Evolutionary conservation across 2,113 vertebrate genomes (phyloP).

Genomic region (Xiphophorus maculatus): DNA sequence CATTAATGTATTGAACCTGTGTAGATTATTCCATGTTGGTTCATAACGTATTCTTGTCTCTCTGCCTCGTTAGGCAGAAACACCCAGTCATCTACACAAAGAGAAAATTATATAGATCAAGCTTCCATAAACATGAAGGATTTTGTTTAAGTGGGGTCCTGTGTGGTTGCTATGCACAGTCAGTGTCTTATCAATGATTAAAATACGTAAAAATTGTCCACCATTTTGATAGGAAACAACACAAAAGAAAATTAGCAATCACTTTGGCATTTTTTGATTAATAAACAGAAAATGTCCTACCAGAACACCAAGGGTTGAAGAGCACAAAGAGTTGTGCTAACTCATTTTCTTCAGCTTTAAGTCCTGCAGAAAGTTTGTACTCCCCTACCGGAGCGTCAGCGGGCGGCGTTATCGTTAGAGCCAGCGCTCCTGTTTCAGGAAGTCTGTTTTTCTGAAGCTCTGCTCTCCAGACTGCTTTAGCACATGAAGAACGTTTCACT

Average conservation of each 20-base stretch:
- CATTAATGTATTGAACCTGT: slow-evolving; percentile 74
- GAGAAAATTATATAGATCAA: background rate
- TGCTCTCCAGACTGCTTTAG: slow-evolving; percentile 77
- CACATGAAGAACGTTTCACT: background rate
- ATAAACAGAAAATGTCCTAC: slow-evolving; percentile 57
- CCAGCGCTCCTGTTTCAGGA: slow-evolving; percentile 24
- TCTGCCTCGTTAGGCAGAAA: slow-evolving; percentile 78
- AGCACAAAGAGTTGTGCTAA: slow-evolving; percentile 79
- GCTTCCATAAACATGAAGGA: no score
- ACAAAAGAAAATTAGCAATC: no score
- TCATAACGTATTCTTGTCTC: slow-evolving; percentile 85
- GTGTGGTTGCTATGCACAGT: no score
- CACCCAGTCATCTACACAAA: slow-evolving; percentile 82
- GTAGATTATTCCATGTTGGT: slow-evolving; percentile 84
- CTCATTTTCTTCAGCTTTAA: background rate
- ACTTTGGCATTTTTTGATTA: background rate
- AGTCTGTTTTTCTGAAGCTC: slow-evolving; percentile 47
- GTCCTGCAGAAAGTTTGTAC: slow-evolving; percentile 72
- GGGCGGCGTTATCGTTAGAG: slow-evolving; percentile 74
- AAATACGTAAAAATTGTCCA: no score
- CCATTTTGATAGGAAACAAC: no score
- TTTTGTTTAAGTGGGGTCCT: no score
- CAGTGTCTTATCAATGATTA: no score
- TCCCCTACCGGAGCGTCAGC: slow-evolving; percentile 79
- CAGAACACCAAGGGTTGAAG: slow-evolving; percentile 88